phyloP scores from a whole-genome alignment of 2,113 vertebrate species.

The Psephotus haematonotus region DNA sequence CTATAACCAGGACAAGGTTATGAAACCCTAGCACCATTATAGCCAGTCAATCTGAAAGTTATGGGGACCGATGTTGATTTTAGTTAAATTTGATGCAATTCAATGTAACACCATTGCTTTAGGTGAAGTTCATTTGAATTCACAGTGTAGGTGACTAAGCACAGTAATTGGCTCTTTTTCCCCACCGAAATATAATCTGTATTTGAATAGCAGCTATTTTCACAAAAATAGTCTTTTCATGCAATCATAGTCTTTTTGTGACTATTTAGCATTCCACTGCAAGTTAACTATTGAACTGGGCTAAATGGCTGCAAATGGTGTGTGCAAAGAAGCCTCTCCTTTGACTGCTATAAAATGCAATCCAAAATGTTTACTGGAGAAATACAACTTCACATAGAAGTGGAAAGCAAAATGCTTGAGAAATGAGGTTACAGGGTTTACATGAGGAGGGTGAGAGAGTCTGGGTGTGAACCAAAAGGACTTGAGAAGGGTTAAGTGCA shows the following conservation, averaged over 20 bases:
- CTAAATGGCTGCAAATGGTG: slow-evolving; percentile 10
- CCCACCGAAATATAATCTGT: background rate
- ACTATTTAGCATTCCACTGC: slow-evolving; percentile 31
- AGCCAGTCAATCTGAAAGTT: background rate
- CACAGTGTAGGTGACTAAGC: slow-evolving; percentile 24
- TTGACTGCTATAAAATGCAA: background rate
- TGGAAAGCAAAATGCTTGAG: background rate
- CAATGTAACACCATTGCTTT: background rate
- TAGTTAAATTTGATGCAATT: background rate
- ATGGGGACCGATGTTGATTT: background rate
- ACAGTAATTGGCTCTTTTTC: background rate
- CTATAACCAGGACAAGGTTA: background rate
- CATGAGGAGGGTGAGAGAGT: background rate
- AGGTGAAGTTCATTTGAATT: slow-evolving; percentile 18
- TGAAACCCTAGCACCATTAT: background rate
- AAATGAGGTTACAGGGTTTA: background rate
- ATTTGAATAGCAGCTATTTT: slow-evolving; percentile 40
- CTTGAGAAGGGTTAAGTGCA: background rate
- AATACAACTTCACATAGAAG: background rate
- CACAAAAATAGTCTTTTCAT: slow-evolving; percentile 29
- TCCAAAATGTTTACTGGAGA: background rate
- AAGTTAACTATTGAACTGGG: background rate
- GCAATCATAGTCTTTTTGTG: slow-evolving; percentile 37
- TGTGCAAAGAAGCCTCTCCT: background rate
- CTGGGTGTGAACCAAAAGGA: background rate